Conservation (phyloP, 1,140 invertebrate species). For the Drosophila serrata region DNA sequence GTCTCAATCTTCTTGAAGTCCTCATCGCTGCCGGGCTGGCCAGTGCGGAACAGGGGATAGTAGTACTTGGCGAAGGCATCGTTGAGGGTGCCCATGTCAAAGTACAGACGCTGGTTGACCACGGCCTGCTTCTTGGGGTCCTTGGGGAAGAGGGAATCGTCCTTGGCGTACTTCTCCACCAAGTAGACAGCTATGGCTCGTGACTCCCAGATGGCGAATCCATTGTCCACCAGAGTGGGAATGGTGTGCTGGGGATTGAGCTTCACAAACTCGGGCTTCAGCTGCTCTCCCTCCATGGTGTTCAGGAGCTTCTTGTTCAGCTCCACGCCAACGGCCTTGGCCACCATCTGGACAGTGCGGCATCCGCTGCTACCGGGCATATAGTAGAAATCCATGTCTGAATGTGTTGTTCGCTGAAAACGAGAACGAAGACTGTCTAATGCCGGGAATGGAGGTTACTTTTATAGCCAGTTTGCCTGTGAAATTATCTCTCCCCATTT, state of each 20-base stretch:
- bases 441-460: not conserved
- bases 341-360: conserved; percentile 84
- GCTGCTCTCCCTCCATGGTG: conserved; percentile 87
- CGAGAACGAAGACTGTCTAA: conserved; percentile 11
- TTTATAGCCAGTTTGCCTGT: conserved; percentile 8
- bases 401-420: not conserved
- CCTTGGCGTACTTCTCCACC: conserved; percentile 71
- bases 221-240: conserved; percentile 67
- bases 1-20: conserved; percentile 35
- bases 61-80: conserved; percentile 79
- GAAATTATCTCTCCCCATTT: conserved; percentile 18
- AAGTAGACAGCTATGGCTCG: conserved; percentile 72
- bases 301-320: conserved; percentile 86
- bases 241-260: conserved; percentile 81
- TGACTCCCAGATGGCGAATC: conserved; percentile 61
- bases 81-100: conserved; percentile 86
- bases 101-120: conserved; percentile 87
- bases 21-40: conserved; percentile 16
- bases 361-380: conserved; percentile 70
- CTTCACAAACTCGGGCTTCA: conserved; percentile 87
- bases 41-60: conserved; percentile 45
- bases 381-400: conserved; percentile 57
- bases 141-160: conserved; percentile 87
- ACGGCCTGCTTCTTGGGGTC: conserved; percentile 86
- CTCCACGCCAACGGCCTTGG: conserved; percentile 85